Evolutionary conservation across 2,888 invertebrate genomes (phyloP), one percentile per base, ranked within the genome.

Genomic region (Nymphalis urticae): DNA sequence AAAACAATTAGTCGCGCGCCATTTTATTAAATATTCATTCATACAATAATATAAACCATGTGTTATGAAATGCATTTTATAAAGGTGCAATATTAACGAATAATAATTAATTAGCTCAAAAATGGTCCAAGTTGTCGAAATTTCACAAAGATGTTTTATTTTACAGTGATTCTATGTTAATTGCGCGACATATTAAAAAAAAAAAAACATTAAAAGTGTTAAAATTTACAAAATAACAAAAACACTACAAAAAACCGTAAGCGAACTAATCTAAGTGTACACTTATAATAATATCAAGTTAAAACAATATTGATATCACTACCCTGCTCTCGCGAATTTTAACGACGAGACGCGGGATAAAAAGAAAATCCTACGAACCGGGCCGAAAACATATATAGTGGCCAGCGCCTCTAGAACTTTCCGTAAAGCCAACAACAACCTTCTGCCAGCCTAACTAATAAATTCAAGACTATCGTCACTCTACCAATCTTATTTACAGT

Each of bases 331-430:
- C 75, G 75, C 72, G 76, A 76, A 79, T 75, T 69, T 64, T 72
- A 77, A 79, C 70, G 72, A 69, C 72, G 75, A 73, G 72, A 70
- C 73, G 72, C 74, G 78, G 81, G 79, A 77, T 77, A 83, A 84
- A 84, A 82, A 86, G 85, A 87, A 86, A 86, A 86, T 86, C 86
- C 86, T 88, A 88, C 84, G 84, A 87, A 86, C 86, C 86, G 86
- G 92, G 90, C 93, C 92, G 87, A 90, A 92, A 93, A 93, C 92
- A 93, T 93, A 93, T 93, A 89, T 84, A 85, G 85, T 89, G 93
- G 93, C 93, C 92, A 84, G 84, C 85, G 82, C 82, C 84, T 82
- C 82, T 81, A 79, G 80, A 83, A 80, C 80, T 80, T 81, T 80
- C 83, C 79, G 74, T 77, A 75, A 80, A 82, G 79, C 82, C 78